Percentiles rank a stretch among this genome's conserved stretches.
Evolutionary conservation across 2,113 vertebrate species (phyloP).

Genomic region (Collichthys lucidus): DNA sequence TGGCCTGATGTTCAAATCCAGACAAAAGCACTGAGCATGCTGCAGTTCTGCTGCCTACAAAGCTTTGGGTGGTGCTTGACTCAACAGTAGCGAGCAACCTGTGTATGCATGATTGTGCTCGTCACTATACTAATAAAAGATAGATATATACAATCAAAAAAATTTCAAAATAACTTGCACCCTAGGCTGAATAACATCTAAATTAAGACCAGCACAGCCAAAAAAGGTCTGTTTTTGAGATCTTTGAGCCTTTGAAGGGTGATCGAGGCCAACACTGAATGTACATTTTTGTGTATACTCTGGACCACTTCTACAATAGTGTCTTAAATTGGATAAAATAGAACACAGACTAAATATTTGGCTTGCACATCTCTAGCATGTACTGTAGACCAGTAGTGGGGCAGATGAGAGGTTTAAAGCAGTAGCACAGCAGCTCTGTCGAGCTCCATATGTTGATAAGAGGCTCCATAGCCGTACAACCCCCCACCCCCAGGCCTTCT

Average conservation of each 20-base stretch:
- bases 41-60: slow-evolving; percentile 15
- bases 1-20: slow-evolving; percentile 15
- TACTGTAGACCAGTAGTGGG: slow-evolving; percentile 25
- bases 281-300: slow-evolving; percentile 1
- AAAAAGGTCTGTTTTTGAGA: background rate
- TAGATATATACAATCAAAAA: too few species aligned
- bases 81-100: slow-evolving; percentile 31
- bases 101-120: background rate
- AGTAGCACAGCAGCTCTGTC: slow-evolving; percentile 47
- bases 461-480: slow-evolving; percentile 33
- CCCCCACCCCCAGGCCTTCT: slow-evolving; percentile 11
- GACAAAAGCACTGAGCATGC: slow-evolving; percentile 20
- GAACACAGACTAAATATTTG: slow-evolving; percentile 13
- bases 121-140: background rate
- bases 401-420: slow-evolving; percentile 32
- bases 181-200: background rate
- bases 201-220: background rate
- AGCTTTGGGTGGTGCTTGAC: slow-evolving; percentile 2
- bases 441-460: slow-evolving; percentile 69
- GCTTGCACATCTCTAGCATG: slow-evolving; percentile 16
- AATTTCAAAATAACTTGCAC: background rate
- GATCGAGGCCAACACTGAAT: background rate
- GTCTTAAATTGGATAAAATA: slow-evolving; percentile 5
- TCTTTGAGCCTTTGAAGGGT: background rate
- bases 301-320: background rate